Evolutionary conservation across 2,797 vertebrate genomes (phyloP), one percentile per base, ranked within the genome.

Genomic region (Phoeniculus purpureus): DNA sequence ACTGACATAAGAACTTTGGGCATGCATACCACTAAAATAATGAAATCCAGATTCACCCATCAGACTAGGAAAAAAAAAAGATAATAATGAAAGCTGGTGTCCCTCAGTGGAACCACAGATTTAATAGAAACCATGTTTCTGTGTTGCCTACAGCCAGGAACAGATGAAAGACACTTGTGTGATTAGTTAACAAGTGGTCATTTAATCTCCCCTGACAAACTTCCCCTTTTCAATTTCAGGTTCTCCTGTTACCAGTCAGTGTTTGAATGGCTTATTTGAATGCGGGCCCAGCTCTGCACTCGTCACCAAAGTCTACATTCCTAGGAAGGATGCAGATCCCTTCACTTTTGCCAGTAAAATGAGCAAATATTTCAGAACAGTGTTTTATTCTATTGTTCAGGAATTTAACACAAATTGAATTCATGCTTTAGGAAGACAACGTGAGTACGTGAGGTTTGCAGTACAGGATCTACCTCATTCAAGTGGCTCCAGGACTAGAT

Each of bases 81-180:
- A 92, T 83, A 94, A 94, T 68, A 96, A 81, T 52, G 90, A 94
- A 97, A 93, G 90, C 81, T 14, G 18, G 81, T 89, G 78, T 65
- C 87, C 66, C 75, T 84, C 50, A 58, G 50, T 47, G 76, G 70
- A 96, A 94, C 89, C 61, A n/a, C 10, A 3, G 79, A 83, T 95
- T 95, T 97, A 97, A 97, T 92, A 93, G 94, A 95, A 97, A 97
- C 91, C 96, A 97, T 21, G 75, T 94, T 92, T 81, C 87, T 15
- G 3, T 12, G 18, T 13, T 68, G 96, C 93, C 93, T 92, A 62
- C 65, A 93, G 92, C 77, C 87, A 89, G 60, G 32, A 95, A 62
- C 96, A 96, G 97, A 96, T 95, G 96, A 97, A 97, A 96, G 95
- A 94, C 89, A 94, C 93, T 95, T 91, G 93, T 89, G 75, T 1